phyloP scores from a whole-genome alignment of 2,888 invertebrate species.

The Leucozona laternaria region DNA sequence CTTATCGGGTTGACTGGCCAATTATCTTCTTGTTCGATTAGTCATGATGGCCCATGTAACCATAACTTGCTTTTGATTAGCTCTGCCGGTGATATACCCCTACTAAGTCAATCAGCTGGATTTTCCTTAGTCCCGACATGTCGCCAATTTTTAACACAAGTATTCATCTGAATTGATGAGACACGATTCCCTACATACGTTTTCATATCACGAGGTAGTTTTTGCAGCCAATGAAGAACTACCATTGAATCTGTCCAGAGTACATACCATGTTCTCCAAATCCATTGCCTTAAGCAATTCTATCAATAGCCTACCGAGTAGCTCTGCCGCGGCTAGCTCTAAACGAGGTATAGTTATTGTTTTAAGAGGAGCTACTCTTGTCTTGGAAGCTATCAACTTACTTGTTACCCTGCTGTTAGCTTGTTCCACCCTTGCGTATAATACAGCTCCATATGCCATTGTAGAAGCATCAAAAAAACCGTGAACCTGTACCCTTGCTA shows the following conservation, averaged over 20 bases:
- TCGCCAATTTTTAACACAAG: too few species aligned
- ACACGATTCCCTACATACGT: conserved; percentile 30
- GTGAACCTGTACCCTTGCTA: conserved; percentile 4
- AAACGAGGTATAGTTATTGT: not conserved
- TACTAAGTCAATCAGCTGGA: conserved; percentile 50
- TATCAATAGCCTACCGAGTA: not conserved
- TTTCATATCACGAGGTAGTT: conserved; percentile 13
- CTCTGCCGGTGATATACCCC: not conserved
- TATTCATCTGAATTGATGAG: conserved; percentile 41
- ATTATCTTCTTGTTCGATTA: not conserved
- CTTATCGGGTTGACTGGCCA: conserved; percentile 19
- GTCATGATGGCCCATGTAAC: conserved; percentile 12
- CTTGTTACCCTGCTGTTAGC: not conserved
- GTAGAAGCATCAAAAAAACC: conserved; percentile 15
- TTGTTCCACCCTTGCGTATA: conserved; percentile 28
- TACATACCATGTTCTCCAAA: not conserved
- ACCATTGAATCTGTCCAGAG: conserved; percentile 23
- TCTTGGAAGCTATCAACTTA: conserved; percentile 11
- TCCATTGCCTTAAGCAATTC: conserved; percentile 22
- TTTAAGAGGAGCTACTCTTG: conserved; percentile 16
- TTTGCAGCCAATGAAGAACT: conserved; percentile 22
- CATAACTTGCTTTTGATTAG: not conserved
- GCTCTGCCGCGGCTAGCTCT: not conserved
- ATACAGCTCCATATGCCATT: not conserved
- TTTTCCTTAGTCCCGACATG: too few species aligned